Evolutionary conservation across 2,888 invertebrate species (phyloP), one percentile per base, ranked within the genome.

Genomic region (Spilosoma lubricipeda): DNA sequence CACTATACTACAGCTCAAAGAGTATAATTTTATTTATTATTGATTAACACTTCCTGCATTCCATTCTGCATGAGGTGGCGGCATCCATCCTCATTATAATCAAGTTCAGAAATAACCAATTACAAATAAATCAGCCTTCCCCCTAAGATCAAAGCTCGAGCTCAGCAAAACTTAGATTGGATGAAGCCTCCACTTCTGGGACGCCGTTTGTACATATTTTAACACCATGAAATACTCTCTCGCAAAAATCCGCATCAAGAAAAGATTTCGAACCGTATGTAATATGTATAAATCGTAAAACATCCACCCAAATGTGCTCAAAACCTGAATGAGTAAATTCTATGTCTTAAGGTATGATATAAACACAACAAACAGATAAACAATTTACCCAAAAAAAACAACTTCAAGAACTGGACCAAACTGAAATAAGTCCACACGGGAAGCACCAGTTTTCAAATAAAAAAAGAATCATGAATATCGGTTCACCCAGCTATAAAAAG

Each of bases 161-260:
- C 33, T 33, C 72, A 66, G 56, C 52, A 69, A 73, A 30, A 79
- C 76, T 75, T 74, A 79, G 72, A 77, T 79, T 76, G 77, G 72
- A 65, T 36, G 71, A 68, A 59, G 20, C 59, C 59, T 48, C 45
- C 52, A 66, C 48, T 52, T 48, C 23, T 33, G 77, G 68, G 63
- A 56, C 68, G 52, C 72, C 42, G 69, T 76, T 74, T 77, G 72
- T 79, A 69, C 70, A 79, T 77, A 76, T 77, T 76, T 79, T 74
- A 79, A 70, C 72, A 67, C 70, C 70, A 74, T 74, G 77, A 79
- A 76, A 79, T 74, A 79, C 72, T 66, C 70, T 68, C 71, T 71
- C 73, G 67, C 72, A 33, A 67, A 76, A 69, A 65, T 75, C 72
- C 72, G 74, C 76, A 76, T 72, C 68, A 72, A 74, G 73, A 73